Percentiles rank a stretch among this genome's conserved stretches.
Conservation (phyloP, 92 coral and sea anemone species). For the Bergia sp. region DNA sequence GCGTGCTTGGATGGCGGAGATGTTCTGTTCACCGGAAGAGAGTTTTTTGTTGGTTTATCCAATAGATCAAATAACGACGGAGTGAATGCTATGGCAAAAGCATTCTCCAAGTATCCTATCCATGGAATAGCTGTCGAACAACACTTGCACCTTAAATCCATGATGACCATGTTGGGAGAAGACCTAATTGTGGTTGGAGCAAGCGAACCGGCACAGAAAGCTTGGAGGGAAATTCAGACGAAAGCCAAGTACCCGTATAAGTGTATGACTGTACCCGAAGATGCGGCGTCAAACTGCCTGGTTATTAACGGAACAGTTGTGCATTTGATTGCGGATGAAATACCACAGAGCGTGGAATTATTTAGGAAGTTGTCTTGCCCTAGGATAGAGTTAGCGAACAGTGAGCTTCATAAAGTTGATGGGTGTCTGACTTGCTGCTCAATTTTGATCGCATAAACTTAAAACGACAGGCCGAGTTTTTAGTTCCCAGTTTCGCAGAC, state of each 20-base stretch:
- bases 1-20: slow-evolving; percentile 94
- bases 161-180: slow-evolving; percentile 90
- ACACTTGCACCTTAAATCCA: slow-evolving; percentile 78
- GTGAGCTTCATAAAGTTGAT: slow-evolving; percentile 84
- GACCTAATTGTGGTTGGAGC: slow-evolving; percentile 67
- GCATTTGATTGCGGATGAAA: slow-evolving; percentile 62
- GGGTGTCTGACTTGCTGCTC: slow-evolving; percentile 90
- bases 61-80: slow-evolving; percentile 78
- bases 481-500: too few relatives aligned
- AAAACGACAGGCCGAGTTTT: not conserved
- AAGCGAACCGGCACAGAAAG: slow-evolving; percentile 65
- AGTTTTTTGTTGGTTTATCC: slow-evolving; percentile 87
- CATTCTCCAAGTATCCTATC: slow-evolving; percentile 81
- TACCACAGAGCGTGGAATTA: slow-evolving; percentile 68
- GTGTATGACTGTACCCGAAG: slow-evolving; percentile 76
- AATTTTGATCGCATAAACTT: slow-evolving; percentile 54
- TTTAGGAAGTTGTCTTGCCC: slow-evolving; percentile 63
- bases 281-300: slow-evolving; percentile 83
- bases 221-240: slow-evolving; percentile 68
- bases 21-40: slow-evolving; percentile 93
- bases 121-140: slow-evolving; percentile 56
- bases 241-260: slow-evolving; percentile 75
- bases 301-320: slow-evolving; percentile 81
- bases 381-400: slow-evolving; percentile 71
- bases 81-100: slow-evolving; percentile 60